phyloP scores from a whole-genome alignment of 2,113 vertebrate genomes.

The Gobius niger region DNA sequence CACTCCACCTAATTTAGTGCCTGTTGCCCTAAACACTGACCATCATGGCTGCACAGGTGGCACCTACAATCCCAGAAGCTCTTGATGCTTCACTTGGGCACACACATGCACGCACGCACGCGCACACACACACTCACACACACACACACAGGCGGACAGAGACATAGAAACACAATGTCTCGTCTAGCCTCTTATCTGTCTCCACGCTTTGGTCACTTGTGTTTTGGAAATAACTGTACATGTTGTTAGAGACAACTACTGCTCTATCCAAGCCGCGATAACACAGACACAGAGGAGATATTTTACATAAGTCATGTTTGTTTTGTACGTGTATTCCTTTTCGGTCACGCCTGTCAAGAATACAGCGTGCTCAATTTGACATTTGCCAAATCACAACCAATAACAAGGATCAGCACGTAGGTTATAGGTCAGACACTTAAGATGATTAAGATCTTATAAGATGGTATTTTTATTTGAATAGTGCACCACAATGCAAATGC shows the following conservation, averaged over 20 bases:
- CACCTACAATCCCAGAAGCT: neutral
- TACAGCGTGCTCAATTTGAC: neutral
- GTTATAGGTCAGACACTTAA: too few species aligned
- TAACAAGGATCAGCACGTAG: neutral
- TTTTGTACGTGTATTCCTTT: neutral
- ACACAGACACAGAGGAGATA: slow-evolving; percentile 21
- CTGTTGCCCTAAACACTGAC: neutral
- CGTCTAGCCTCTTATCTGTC: slow-evolving; percentile 32
- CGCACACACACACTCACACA: neutral
- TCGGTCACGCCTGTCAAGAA: neutral
- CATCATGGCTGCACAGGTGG: neutral
- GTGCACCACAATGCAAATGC: too few species aligned
- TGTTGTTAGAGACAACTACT: slow-evolving; percentile 63
- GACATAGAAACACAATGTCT: slow-evolving; percentile 1
- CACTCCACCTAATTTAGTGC: neutral
- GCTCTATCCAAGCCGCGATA: slow-evolving; percentile 9
- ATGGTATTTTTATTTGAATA: too few species aligned
- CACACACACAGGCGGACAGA: slow-evolving; percentile 4
- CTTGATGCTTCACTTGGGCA: neutral
- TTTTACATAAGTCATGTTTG: slow-evolving; percentile 11
- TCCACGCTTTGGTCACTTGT: slow-evolving; percentile 41
- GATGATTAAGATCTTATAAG: too few species aligned
- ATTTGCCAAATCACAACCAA: neutral
- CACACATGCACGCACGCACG: too few species aligned
- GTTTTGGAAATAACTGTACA: slow-evolving; percentile 70